Evolutionary conservation across 2,888 invertebrate species (phyloP).

Genomic region (Calameuta pallipes): DNA sequence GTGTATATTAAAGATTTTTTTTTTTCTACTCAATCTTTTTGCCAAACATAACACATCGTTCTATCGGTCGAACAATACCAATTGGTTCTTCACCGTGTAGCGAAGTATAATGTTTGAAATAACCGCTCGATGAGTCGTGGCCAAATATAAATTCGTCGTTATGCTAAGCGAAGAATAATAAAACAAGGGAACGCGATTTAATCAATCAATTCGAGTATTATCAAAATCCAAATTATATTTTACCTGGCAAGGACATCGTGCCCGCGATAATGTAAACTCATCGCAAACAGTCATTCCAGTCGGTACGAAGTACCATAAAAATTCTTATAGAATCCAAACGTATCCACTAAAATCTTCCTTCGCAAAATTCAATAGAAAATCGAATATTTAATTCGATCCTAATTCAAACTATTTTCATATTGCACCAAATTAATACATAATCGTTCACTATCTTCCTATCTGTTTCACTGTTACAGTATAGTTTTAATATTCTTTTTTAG

Average conservation of each 20-base stretch:
- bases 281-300: conserved; percentile 3
- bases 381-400: background rate
- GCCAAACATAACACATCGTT: background rate
- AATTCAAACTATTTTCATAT: background rate
- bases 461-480: background rate
- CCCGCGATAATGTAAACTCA: conserved; percentile 22
- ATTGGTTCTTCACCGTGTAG: background rate
- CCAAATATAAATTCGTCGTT: background rate
- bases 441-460: background rate
- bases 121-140: background rate
- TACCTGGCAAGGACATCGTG: conserved; percentile 18
- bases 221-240: background rate
- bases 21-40: background rate
- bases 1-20: background rate
- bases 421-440: background rate
- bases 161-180: background rate
- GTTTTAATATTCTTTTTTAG: background rate
- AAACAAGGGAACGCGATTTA: background rate
- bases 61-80: background rate
- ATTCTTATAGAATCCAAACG: conserved; percentile 7
- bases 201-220: background rate
- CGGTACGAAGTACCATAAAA: background rate
- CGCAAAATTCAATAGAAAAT: background rate
- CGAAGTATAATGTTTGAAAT: background rate
- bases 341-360: background rate